Evolutionary conservation across 2,888 invertebrate species (phyloP), one percentile per base, ranked within the genome.

Genomic region (Rhyacophila evoluta): DNA sequence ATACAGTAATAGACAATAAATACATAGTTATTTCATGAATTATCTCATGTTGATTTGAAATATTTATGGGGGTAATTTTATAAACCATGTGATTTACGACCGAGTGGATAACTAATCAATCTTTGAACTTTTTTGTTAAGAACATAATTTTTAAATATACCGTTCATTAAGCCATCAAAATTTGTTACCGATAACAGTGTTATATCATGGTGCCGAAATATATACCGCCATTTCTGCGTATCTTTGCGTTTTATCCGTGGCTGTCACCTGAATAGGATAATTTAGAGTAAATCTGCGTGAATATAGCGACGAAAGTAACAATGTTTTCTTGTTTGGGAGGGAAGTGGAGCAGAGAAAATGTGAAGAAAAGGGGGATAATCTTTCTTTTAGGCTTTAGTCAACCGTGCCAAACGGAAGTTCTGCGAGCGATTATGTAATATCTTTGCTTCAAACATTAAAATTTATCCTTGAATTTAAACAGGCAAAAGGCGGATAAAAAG

Each of bases 321-420:
- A 55, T 55, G 55, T 55, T 55, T 55, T 55, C 55, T 55, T 55
- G 55, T 55, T 55, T 55, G 55, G 19, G 19, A 55, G 55, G 19
- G 19, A 55, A 55, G 19, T 55, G 19, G 55, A 19, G 55, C 55
- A 25, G 55, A 55, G 55, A 25, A 55, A 55, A 55, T 55, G 55
- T 55, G 55, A 25, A 25, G 55, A 8, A 55, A 25, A 8, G 25
- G 25, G 25, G 25, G 19, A 25, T 25, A 55, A 55, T 55, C 55
- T 55, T 55, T 55, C 55, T 55, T 55, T 55, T 55, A 55, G 19
- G 25, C 41, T 8, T 55, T 8, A 55, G 41, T 41, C 41, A 19
- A 11, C 25, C 55, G 2, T 55, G 55, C 55, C 19, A 55, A 55
- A 19, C 55, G 55, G 55, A 55, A 55, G 55, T 10, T 55, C 25